Conservation (phyloP, 2,797 vertebrate genomes). For the Propithecus deckenii region DNA sequence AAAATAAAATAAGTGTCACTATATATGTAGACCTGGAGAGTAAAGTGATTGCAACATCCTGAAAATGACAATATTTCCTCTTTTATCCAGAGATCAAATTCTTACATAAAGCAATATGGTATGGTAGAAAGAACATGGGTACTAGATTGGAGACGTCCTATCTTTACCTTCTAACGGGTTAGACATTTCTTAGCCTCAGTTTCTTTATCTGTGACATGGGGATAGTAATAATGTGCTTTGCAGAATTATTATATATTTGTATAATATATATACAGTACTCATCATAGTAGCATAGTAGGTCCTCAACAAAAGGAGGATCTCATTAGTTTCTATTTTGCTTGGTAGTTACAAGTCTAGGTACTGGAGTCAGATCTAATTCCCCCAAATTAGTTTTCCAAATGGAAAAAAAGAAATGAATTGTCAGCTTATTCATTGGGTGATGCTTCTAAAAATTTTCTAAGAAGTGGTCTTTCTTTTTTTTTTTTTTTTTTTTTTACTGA, state of each 20-base stretch:
- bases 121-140: neutral
- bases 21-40: neutral
- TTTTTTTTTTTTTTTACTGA: neutral
- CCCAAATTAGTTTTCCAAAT: neutral
- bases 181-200: neutral
- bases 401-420: neutral
- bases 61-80: neutral
- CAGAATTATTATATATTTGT: neutral
- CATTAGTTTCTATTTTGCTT: neutral
- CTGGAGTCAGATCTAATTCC: neutral
- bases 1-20: constrained; percentile 10
- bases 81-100: constrained; percentile 15
- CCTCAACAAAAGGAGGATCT: neutral
- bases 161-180: neutral
- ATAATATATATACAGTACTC: neutral
- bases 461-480: neutral
- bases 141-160: neutral
- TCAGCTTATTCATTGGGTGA: neutral
- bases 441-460: neutral
- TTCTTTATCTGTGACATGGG: neutral
- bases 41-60: neutral
- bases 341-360: neutral
- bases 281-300: neutral
- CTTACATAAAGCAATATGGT: neutral
- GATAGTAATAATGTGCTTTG: neutral